phyloP scores from a whole-genome alignment of 35 echinoderm and acorn worm species.

The Ptychodera flava region DNA sequence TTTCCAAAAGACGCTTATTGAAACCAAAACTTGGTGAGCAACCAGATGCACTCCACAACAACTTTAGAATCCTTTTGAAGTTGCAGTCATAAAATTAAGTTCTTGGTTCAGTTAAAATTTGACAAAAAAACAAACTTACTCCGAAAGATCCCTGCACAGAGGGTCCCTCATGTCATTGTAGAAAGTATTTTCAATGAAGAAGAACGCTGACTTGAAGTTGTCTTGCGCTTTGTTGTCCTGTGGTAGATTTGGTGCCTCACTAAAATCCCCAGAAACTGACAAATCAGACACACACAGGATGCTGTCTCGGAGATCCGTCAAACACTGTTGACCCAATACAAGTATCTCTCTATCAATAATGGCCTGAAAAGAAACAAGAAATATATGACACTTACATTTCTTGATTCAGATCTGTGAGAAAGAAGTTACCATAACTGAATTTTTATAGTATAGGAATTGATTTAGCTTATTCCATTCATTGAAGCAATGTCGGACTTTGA shows the following conservation, averaged over 20 bases:
- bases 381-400: no score
- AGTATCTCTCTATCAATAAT: conserved; percentile 60
- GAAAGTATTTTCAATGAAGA: conserved; percentile 80
- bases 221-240: conserved; percentile 35
- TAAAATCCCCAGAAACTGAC: conserved; percentile 45
- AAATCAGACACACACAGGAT: conserved; percentile 71
- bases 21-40: no score
- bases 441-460: no score
- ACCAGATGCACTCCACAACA: no score
- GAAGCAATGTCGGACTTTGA: no score
- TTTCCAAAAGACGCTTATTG: no score
- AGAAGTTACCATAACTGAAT: no score
- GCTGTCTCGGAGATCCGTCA: conserved; percentile 42
- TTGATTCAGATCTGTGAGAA: no score
- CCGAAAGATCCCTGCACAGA: conserved; percentile 49
- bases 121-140: conserved; percentile 33
- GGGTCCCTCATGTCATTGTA: conserved; percentile 68
- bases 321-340: conserved; percentile 38
- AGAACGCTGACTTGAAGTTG: conserved; percentile 73
- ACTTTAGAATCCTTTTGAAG: no score
- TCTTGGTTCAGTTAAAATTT: no score
- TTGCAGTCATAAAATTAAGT: no score
- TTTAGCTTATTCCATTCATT: no score
- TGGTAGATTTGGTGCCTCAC: conserved; percentile 49
- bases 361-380: neutral